Percentiles rank a stretch among this genome's conserved stretches.
These are phyloP conservation scores for Saccostrea echinata DNA, from an alignment of 1,140 invertebrate species.

Conservation along the genomic window DNA sequence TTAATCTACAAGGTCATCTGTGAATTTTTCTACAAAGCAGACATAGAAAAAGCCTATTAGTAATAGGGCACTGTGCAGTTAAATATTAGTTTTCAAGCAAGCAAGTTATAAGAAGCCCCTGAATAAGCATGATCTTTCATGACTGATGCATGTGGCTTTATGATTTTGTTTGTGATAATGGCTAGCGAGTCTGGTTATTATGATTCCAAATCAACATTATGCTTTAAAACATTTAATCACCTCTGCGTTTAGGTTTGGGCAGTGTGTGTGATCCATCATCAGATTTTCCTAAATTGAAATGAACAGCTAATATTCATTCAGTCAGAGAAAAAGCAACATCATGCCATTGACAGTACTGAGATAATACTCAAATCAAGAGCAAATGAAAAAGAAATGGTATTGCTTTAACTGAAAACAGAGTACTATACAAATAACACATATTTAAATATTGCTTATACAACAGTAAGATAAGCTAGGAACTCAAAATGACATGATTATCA, in stretches of 20 bases:
- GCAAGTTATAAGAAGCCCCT: not conserved
- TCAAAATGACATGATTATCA: not conserved
- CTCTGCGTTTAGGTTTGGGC: constrained; percentile 48
- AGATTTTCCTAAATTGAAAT: constrained; percentile 21
- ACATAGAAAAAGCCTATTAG: not conserved
- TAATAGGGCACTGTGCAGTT: not conserved
- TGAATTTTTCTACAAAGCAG: not conserved
- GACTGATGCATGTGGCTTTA: not conserved
- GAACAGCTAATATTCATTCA: constrained; percentile 34
- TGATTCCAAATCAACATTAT: not conserved
- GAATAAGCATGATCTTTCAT: not conserved
- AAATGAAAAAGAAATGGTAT: not conserved
- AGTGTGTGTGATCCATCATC: constrained; percentile 45
- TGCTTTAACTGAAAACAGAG: constrained; percentile 18
- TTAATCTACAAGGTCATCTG: not conserved
- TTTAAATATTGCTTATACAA: constrained; percentile 3
- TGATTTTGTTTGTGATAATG: not conserved
- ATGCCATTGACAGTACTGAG: constrained; percentile 15
- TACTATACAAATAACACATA: constrained; percentile 7
- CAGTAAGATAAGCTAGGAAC: constrained; percentile 1
- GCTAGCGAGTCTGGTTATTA: not conserved
- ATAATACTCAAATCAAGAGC: constrained; percentile 27
- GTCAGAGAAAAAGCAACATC: not conserved
- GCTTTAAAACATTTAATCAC: constrained; percentile 38
- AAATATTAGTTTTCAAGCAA: constrained; percentile 1